A percentile compares a stretch with the other conserved stretches of the same genome.
Conservation (phyloP, 2,797 vertebrate species). For the Podarcis siculus region DNA sequence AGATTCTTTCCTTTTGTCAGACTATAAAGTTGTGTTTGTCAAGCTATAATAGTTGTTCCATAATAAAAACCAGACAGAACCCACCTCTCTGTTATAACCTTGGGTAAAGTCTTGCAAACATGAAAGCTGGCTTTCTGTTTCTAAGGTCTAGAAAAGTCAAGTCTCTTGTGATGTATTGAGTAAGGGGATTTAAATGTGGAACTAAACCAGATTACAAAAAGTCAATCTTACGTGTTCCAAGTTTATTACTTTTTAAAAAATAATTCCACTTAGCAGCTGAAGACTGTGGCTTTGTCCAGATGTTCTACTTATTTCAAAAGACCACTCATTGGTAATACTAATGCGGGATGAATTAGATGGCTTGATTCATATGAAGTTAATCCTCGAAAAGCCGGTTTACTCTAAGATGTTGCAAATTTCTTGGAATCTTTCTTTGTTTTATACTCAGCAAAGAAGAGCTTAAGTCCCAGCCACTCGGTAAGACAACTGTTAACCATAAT, state of each 20-base stretch:
- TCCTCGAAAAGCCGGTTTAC: constrained; percentile 1
- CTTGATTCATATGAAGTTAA: background rate
- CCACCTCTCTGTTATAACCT: constrained; percentile 26
- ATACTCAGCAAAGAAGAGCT: background rate
- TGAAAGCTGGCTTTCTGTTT: constrained; percentile 16
- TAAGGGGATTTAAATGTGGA: constrained; percentile 14
- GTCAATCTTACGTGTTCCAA: background rate
- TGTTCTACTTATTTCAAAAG: constrained; percentile 12
- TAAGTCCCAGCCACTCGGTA: background rate
- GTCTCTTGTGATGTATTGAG: constrained; percentile 9
- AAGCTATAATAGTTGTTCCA: constrained; percentile 13
- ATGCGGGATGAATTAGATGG: constrained; percentile 1
- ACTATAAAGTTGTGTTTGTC: constrained; percentile 41
- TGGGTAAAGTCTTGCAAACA: constrained; percentile 7
- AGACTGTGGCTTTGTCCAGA: constrained; percentile 12
- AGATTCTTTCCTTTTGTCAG: constrained; percentile 38
- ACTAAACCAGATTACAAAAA: constrained; percentile 35
- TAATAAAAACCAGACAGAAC: constrained; percentile 39
- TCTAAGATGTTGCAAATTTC: constrained; percentile 17
- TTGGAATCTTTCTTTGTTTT: background rate
- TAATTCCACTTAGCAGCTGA: constrained; percentile 10
- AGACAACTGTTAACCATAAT: background rate
- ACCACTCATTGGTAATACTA: constrained; percentile 4
- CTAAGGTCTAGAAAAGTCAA: background rate
- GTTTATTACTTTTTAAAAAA: constrained; percentile 9